phyloP scores from a whole-genome alignment of 37 sponge, comb jelly and placozoan genomes.

The Lycopodina hypogea region DNA sequence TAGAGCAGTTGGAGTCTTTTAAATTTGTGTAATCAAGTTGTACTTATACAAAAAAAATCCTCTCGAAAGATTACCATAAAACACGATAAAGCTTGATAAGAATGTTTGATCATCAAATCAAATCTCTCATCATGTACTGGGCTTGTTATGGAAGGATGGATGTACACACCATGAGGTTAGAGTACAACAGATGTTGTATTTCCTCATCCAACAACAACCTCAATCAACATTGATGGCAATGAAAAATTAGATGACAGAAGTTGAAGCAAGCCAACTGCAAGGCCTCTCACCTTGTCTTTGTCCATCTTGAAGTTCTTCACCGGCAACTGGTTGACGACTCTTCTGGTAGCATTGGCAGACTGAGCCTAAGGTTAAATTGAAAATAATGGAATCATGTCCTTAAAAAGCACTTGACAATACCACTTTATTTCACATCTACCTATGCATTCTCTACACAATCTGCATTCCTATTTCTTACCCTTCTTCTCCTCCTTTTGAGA shows the following conservation, averaged over 20 bases:
- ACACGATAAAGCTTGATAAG: too few species aligned
- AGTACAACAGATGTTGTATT: too few species aligned
- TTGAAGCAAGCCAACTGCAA: neutral
- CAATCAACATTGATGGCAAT: neutral
- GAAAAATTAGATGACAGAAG: too few species aligned
- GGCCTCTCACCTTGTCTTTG: constrained; percentile 48
- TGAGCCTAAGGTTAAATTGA: constrained; percentile 23
- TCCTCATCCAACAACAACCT: neutral
- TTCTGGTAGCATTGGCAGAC: constrained; percentile 25
- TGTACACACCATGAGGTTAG: too few species aligned
- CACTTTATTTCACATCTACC: neutral
- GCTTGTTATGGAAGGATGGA: too few species aligned
- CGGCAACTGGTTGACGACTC: constrained; percentile 26
- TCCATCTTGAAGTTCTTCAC: constrained; percentile 39
- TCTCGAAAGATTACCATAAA: too few species aligned
- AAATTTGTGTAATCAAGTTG: too few species aligned
- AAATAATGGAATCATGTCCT: too few species aligned
- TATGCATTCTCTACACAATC: neutral
- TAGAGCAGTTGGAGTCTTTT: too few species aligned
- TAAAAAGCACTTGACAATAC: neutral
- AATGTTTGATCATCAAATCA: too few species aligned
- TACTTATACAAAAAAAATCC: too few species aligned
- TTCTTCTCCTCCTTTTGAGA: constrained; percentile 11
- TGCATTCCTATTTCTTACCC: constrained; percentile 27
- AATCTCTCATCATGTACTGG: too few species aligned